Conservation (phyloP, 2,113 vertebrate genomes). For the Burhinus oedicnemus region DNA sequence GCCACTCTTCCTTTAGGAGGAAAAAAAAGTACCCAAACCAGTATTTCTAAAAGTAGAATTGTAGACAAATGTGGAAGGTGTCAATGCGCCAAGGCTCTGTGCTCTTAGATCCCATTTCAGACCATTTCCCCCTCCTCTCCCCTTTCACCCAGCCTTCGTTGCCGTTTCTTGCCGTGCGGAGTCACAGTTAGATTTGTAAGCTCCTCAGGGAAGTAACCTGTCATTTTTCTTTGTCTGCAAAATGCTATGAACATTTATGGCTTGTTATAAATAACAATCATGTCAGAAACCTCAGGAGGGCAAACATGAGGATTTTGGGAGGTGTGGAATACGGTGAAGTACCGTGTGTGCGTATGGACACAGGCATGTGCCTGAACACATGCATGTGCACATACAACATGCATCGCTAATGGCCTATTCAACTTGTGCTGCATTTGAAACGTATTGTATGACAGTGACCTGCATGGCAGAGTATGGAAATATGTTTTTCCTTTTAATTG, state of each 20-base stretch:
- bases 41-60: neutral
- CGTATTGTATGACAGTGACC: neutral
- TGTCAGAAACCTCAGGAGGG: neutral
- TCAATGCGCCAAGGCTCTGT: too few species aligned
- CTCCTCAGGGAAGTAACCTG: neutral
- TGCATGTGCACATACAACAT: fast-evolving
- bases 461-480: neutral
- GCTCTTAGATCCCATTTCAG: neutral
- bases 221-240: neutral
- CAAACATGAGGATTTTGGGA: neutral
- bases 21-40: neutral
- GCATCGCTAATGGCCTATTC: neutral
- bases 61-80: neutral
- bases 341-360: neutral
- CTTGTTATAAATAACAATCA: neutral
- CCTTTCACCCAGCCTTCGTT: neutral
- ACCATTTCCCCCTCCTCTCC: neutral
- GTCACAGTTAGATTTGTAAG: neutral
- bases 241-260: neutral
- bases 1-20: neutral
- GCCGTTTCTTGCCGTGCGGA: neutral
- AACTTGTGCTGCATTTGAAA: neutral
- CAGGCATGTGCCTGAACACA: neutral
- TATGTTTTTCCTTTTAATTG: neutral
- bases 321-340: neutral